Evolutionary conservation across 2,797 vertebrate species (phyloP).

Genomic region (Enteromius mattozi): DNA sequence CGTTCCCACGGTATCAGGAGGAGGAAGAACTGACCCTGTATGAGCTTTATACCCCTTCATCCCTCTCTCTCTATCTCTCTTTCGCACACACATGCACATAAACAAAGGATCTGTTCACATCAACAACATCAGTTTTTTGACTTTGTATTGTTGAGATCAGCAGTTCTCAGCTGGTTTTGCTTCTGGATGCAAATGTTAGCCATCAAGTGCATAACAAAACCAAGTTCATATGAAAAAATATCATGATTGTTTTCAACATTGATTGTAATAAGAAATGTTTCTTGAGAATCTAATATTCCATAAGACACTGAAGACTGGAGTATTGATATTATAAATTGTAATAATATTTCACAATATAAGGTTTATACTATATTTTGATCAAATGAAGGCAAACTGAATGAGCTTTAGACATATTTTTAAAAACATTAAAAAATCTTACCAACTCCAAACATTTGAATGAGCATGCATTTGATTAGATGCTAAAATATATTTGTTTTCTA

Average conservation of each 20-base stretch:
- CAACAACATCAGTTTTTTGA: slow-evolving; percentile 20
- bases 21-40: slow-evolving; percentile 38
- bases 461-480: background rate
- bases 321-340: background rate
- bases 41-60: slow-evolving; percentile 23
- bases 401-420: background rate
- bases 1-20: slow-evolving; percentile 53
- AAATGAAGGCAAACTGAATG: background rate
- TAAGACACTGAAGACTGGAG: background rate
- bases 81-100: slow-evolving; percentile 13
- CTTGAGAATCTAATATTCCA: background rate
- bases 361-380: background rate
- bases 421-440: background rate
- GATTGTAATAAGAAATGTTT: background rate
- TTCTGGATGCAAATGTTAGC: slow-evolving; percentile 11
- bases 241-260: background rate
- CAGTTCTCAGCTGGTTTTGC: slow-evolving; percentile 12
- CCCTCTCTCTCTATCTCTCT: background rate
- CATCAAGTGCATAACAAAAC: background rate
- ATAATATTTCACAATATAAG: background rate
- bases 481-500: background rate
- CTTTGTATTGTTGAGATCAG: slow-evolving; percentile 19
- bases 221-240: background rate
- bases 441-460: background rate
- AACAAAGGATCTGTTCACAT: slow-evolving; percentile 35